Percentiles rank a stretch among this genome's conserved stretches.
Conservation (phyloP, 2,888 invertebrate genomes). For the Leptinotarsa peninsularis region DNA sequence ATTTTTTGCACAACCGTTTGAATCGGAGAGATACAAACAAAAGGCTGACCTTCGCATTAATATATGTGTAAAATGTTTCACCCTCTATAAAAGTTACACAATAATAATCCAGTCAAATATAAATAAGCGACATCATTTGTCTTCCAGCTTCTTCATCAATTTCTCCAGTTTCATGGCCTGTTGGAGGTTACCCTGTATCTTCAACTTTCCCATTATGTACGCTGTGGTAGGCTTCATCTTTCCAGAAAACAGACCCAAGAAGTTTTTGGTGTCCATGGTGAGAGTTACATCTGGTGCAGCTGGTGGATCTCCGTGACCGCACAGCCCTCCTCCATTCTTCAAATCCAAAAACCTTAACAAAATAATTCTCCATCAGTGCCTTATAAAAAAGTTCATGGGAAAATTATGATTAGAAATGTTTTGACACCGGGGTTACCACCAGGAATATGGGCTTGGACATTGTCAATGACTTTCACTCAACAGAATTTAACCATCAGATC, state of each 20-base stretch:
- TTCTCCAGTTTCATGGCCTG: constrained; percentile 96
- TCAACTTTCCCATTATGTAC: constrained; percentile 96
- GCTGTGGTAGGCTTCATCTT: constrained; percentile 92
- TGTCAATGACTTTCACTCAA: too few species aligned
- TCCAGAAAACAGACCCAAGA: constrained; percentile 85
- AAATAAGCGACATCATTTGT: neutral
- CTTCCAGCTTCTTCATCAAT: constrained; percentile 82
- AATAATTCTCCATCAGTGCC: neutral
- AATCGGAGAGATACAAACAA: too few species aligned
- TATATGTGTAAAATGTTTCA: too few species aligned
- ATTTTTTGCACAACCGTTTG: too few species aligned
- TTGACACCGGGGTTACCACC: too few species aligned
- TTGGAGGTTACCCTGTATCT: constrained; percentile 90
- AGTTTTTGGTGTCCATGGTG: constrained; percentile 83
- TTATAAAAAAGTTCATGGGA: too few species aligned
- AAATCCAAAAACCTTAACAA: constrained; percentile 83
- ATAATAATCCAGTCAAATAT: neutral
- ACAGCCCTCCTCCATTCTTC: constrained; percentile 85
- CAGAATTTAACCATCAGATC: too few species aligned
- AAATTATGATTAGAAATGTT: too few species aligned
- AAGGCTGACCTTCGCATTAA: too few species aligned
- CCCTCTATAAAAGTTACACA: too few species aligned
- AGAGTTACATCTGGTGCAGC: constrained; percentile 83
- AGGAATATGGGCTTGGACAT: too few species aligned
- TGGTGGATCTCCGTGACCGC: constrained; percentile 82